Evolutionary conservation across 2,888 invertebrate species (phyloP).

Genomic region (Caenorhabditis auriculariae): DNA sequence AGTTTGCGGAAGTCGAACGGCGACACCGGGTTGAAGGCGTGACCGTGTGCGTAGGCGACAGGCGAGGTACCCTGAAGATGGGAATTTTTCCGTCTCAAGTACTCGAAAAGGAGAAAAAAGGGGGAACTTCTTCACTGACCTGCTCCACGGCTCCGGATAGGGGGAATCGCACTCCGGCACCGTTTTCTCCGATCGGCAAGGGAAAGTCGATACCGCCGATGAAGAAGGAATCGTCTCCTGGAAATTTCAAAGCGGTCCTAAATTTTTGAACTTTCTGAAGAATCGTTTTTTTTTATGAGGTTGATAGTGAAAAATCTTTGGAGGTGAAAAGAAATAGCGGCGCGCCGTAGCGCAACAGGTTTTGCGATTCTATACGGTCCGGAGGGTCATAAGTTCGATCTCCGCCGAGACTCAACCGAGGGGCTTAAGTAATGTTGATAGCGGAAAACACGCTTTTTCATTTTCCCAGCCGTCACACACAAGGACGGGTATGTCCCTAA

Average conservation of each 20-base stretch:
- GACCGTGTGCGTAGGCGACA: constrained; percentile 54
- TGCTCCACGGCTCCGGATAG: constrained; percentile 54
- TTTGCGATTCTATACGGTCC: too few species aligned
- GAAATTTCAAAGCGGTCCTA: background rate
- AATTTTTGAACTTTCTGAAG: background rate
- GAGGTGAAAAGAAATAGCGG: too few species aligned
- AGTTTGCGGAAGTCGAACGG: constrained; percentile 46
- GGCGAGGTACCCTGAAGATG: constrained; percentile 49
- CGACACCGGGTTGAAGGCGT: constrained; percentile 54
- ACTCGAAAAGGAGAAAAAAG: background rate
- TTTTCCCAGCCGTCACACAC: too few species aligned
- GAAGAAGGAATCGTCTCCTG: constrained; percentile 55
- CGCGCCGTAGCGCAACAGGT: too few species aligned
- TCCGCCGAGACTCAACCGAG: too few species aligned
- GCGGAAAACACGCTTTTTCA: too few species aligned
- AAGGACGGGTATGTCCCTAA: too few species aligned
- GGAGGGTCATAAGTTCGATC: too few species aligned
- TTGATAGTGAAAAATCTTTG: too few species aligned
- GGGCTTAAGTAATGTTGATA: too few species aligned
- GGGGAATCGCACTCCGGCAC: constrained; percentile 56
- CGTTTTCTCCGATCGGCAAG: constrained; percentile 50
- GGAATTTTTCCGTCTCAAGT: background rate
- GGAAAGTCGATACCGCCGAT: constrained; percentile 59
- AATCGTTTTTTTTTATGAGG: too few species aligned
- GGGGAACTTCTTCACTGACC: too few species aligned